Evolutionary conservation across 1,140 invertebrate species (phyloP).

Genomic region (Trichomalopsis sarcophagae): DNA sequence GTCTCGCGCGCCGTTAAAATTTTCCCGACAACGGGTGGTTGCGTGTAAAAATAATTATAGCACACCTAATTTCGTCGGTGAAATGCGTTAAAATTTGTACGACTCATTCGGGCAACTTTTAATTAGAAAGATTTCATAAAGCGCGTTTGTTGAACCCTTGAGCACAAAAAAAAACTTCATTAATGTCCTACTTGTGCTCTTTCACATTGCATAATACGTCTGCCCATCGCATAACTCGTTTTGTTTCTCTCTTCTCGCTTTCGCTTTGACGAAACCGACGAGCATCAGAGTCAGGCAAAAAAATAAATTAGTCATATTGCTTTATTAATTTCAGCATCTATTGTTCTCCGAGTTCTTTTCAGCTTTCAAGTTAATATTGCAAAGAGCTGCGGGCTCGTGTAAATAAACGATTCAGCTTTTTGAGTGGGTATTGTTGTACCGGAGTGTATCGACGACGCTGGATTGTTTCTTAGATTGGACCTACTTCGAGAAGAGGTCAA

Average conservation of each 20-base stretch:
- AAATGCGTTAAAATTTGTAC: no score
- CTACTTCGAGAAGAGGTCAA: no score
- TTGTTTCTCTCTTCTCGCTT: not conserved
- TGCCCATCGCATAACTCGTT: not conserved
- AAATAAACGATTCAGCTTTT: no score
- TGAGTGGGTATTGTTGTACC: no score
- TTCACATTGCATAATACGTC: not conserved
- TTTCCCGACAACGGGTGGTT: no score
- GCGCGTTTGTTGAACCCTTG: not conserved
- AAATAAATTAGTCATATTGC: conserved; percentile 1
- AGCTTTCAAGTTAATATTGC: not conserved
- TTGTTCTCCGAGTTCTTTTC: not conserved
- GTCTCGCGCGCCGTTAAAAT: no score
- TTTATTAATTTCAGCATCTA: conserved; percentile 17
- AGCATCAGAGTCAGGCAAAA: not conserved
- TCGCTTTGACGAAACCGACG: not conserved
- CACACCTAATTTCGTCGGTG: no score
- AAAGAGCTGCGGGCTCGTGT: not conserved
- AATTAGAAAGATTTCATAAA: conserved; percentile 1
- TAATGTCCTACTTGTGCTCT: not conserved
- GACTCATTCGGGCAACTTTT: not conserved
- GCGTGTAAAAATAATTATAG: no score
- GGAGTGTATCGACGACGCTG: no score
- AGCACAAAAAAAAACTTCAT: conserved; percentile 1
- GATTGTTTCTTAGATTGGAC: no score